Conservation (phyloP, 2,888 invertebrate species). For the Parnassius smintheus region DNA sequence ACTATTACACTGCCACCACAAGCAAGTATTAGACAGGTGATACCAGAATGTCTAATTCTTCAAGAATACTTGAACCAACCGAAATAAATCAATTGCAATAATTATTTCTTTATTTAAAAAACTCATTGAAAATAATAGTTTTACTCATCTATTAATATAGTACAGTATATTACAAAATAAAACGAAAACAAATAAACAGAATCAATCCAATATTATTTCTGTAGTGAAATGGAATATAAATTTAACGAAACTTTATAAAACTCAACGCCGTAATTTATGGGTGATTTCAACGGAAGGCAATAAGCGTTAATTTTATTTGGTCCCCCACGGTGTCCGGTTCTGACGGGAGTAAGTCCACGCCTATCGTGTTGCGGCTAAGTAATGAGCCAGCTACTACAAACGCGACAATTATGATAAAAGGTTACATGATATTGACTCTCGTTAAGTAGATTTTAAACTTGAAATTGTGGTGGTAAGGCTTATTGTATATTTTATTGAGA, state of each 20-base stretch:
- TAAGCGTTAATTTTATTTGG: slow-evolving; percentile 77
- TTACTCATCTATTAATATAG: too few relatives aligned
- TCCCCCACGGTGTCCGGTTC: slow-evolving; percentile 67
- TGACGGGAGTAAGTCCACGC: slow-evolving; percentile 68
- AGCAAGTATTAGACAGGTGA: too few relatives aligned
- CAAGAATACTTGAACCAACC: too few relatives aligned
- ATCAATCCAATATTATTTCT: not conserved
- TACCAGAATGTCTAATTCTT: too few relatives aligned
- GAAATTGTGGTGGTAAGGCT: slow-evolving; percentile 28
- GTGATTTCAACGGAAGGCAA: slow-evolving; percentile 54
- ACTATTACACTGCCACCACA: too few relatives aligned
- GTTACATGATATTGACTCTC: slow-evolving; percentile 7
- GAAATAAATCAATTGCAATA: too few relatives aligned
- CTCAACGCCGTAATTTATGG: slow-evolving; percentile 37
- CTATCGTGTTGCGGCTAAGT: slow-evolving; percentile 68
- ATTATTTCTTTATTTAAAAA: too few relatives aligned
- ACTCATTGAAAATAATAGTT: too few relatives aligned
- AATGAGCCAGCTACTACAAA: slow-evolving; percentile 71
- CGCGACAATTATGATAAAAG: slow-evolving; percentile 24
- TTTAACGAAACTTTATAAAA: slow-evolving; percentile 7
- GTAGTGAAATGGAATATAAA: not conserved
- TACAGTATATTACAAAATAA: too few relatives aligned
- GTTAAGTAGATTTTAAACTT: slow-evolving; percentile 37
- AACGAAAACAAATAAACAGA: not conserved
- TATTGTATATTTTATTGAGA: slow-evolving; percentile 6